phyloP scores from a whole-genome alignment of 2,113 vertebrate species.

The Jaculus jaculus region DNA sequence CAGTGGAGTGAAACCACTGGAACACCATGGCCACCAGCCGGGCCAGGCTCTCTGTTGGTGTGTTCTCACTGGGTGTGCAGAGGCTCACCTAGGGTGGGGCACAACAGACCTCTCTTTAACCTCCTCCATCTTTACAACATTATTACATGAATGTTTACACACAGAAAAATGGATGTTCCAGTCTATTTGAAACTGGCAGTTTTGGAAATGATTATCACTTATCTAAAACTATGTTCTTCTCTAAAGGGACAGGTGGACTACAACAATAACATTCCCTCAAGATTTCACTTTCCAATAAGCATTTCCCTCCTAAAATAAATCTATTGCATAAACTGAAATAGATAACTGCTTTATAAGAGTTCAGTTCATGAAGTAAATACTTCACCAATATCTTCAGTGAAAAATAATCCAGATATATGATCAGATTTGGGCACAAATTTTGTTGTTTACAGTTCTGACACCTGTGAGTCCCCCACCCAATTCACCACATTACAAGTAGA shows the following conservation, averaged over 20 bases:
- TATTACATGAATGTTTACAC: background rate
- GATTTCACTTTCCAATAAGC: background rate
- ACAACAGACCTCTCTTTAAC: slow-evolving; percentile 49
- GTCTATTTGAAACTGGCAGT: background rate
- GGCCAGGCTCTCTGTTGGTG: slow-evolving; percentile 97
- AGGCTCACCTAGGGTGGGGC: slow-evolving; percentile 91
- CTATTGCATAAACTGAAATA: background rate
- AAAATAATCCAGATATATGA: background rate
- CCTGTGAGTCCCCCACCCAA: background rate
- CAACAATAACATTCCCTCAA: background rate
- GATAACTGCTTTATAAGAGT: background rate
- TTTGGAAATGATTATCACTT: background rate
- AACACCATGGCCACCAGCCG: slow-evolving; percentile 99
- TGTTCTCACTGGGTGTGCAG: slow-evolving; percentile 98
- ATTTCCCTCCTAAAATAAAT: background rate
- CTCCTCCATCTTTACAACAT: background rate
- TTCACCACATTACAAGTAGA: slow-evolving; percentile 13
- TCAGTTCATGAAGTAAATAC: background rate
- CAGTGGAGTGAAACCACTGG: slow-evolving; percentile 99
- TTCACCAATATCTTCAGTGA: slow-evolving; percentile 3
- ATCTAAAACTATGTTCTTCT: background rate
- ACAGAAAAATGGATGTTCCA: background rate
- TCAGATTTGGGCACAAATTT: slow-evolving; percentile 6
- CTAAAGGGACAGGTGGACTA: background rate
- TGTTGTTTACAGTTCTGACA: slow-evolving; percentile 27